A percentile compares a stretch with the other conserved stretches of the same genome.
phyloP scores from a whole-genome alignment of 2,888 invertebrate species.

The Phorcus lineatus region DNA sequence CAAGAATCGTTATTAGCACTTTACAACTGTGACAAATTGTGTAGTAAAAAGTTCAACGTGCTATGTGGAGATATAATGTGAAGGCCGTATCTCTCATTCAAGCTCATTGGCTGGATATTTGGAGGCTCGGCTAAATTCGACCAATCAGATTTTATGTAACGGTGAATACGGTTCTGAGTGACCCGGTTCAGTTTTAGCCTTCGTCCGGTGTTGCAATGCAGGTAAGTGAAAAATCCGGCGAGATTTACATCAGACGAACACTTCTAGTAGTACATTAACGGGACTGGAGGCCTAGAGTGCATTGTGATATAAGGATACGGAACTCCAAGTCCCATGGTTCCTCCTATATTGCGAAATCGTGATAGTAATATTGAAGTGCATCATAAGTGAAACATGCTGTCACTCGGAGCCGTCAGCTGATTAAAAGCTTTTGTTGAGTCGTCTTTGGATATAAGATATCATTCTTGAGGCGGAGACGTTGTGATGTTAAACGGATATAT shows the following conservation, averaged over 20 bases:
- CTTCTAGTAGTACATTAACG: background rate
- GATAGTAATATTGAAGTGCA: background rate
- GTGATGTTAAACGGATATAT: background rate
- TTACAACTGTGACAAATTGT: constrained; percentile 6
- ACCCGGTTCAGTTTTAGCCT: constrained; percentile 15
- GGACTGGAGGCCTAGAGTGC: background rate
- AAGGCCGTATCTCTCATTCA: background rate
- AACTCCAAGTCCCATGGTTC: background rate
- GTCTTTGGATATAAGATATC: background rate
- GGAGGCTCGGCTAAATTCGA: background rate
- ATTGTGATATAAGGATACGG: background rate
- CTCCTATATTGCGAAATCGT: background rate
- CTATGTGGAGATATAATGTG: background rate
- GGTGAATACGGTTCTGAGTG: background rate
- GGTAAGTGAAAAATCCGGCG: background rate
- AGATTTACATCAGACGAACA: constrained; percentile 11
- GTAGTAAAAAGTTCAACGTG: constrained; percentile 13
- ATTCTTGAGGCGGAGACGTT: background rate
- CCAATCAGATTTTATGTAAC: background rate
- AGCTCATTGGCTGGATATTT: background rate
- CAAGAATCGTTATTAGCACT: background rate
- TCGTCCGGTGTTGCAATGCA: constrained; percentile 6
- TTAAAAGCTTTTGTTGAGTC: background rate
- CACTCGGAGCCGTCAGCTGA: background rate
- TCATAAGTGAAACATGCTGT: background rate